Evolutionary conservation across 2,888 invertebrate genomes (phyloP).

Genomic region (Acleris holmiana): DNA sequence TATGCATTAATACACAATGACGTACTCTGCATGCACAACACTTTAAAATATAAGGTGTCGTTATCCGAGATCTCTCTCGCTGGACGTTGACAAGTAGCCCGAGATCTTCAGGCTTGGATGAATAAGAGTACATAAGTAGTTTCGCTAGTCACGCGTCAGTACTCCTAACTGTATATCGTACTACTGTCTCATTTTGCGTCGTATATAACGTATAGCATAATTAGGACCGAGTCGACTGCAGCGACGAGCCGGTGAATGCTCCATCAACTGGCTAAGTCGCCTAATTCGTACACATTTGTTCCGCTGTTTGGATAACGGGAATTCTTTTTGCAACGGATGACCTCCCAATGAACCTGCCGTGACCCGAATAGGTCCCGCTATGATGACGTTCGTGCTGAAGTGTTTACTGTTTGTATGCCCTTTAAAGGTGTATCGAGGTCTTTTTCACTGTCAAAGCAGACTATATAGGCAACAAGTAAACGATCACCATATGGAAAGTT

Average conservation of each 20-base stretch:
- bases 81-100: conserved; percentile 32
- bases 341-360: conserved; percentile 44
- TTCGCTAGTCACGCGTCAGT: conserved; percentile 29
- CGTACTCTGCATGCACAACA: conserved; percentile 1
- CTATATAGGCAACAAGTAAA: too few species aligned
- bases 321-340: conserved; percentile 51
- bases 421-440: conserved; percentile 1
- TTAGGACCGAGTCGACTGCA: conserved; percentile 32
- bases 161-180: conserved; percentile 30
- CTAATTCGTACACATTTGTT: conserved; percentile 57
- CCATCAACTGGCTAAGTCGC: conserved; percentile 48
- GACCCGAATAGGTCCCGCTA: conserved; percentile 35
- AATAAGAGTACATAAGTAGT: conserved; percentile 20
- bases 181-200: conserved; percentile 15
- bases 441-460: too few species aligned
- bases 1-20: conserved; percentile 15
- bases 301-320: conserved; percentile 50
- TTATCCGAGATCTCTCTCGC: conserved; percentile 25
- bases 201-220: conserved; percentile 24
- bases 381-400: conserved; percentile 18
- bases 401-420: conserved; percentile 5
- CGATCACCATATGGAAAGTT: too few species aligned
- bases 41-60: conserved; percentile 19
- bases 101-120: conserved; percentile 30
- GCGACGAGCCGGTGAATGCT: conserved; percentile 37